Percentiles rank a stretch among this genome's conserved stretches.
Conservation (phyloP, 2,797 vertebrate species). For the Balearica regulorum region DNA sequence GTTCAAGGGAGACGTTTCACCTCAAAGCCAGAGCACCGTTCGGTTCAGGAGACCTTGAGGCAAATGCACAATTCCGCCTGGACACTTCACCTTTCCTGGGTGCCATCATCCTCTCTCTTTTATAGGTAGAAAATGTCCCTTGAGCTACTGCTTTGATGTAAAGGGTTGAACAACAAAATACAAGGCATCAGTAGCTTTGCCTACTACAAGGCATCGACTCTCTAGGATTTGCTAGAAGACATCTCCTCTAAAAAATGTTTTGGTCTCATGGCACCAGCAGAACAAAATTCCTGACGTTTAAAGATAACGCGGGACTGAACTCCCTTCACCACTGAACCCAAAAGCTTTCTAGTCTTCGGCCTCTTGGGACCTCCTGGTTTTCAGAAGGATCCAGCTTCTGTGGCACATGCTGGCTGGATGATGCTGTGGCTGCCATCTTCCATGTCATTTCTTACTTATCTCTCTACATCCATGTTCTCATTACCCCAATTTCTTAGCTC, state of each 20-base stretch:
- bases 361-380: not conserved
- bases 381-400: not conserved
- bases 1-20: not conserved
- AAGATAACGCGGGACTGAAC: not conserved
- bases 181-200: not conserved
- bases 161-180: not conserved
- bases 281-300: not conserved
- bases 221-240: not conserved
- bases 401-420: fast-evolving
- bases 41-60: not conserved
- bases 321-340: not conserved
- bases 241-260: fast-evolving
- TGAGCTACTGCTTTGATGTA: not conserved
- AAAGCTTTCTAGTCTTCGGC: not conserved
- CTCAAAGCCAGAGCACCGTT: not conserved
- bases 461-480: not conserved
- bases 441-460: not conserved
- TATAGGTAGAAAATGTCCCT: not conserved
- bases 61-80: not conserved
- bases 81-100: not conserved
- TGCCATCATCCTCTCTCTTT: not conserved
- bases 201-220: not conserved
- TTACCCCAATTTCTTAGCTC: not conserved
- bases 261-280: not conserved
- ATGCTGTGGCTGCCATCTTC: not conserved